Evolutionary conservation across 1,140 invertebrate genomes (phyloP).

Genomic region (Scaptomyza pallida): DNA sequence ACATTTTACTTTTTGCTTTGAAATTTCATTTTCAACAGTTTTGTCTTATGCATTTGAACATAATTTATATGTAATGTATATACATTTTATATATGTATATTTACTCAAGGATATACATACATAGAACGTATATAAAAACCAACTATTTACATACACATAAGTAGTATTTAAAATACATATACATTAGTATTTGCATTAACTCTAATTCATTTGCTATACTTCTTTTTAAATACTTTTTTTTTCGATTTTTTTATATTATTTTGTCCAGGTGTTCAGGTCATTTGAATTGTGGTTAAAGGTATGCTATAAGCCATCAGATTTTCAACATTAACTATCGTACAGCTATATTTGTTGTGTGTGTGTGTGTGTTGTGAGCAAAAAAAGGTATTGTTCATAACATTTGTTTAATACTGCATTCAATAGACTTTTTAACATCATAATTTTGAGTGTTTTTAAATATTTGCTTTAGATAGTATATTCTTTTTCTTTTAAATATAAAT

Average conservation of each 20-base stretch:
- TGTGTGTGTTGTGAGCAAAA: conserved; percentile 29
- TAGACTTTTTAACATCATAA: conserved; percentile 38
- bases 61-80: conserved; percentile 21
- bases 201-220: conserved; percentile 24
- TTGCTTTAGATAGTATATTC: conserved; percentile 53
- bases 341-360: conserved; percentile 5
- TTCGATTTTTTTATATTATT: conserved; percentile 8
- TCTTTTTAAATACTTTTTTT: conserved; percentile 30
- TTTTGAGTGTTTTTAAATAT: conserved; percentile 53
- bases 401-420: conserved; percentile 40
- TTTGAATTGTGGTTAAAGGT: conserved; percentile 46
- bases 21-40: conserved; percentile 45
- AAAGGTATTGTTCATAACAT: conserved; percentile 35
- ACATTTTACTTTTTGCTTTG: conserved; percentile 39
- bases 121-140: conserved; percentile 60
- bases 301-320: conserved; percentile 31
- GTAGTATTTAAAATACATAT: conserved; percentile 55
- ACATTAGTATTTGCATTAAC: conserved; percentile 22
- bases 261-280: conserved; percentile 43
- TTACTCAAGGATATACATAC: conserved; percentile 33
- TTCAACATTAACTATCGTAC: conserved; percentile 32
- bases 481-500: no score
- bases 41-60: conserved; percentile 48
- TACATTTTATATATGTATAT: conserved; percentile 19
- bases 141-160: conserved; percentile 75